Conservation (phyloP, 2,797 vertebrate species). For the Ctenosaura bakeri region DNA sequence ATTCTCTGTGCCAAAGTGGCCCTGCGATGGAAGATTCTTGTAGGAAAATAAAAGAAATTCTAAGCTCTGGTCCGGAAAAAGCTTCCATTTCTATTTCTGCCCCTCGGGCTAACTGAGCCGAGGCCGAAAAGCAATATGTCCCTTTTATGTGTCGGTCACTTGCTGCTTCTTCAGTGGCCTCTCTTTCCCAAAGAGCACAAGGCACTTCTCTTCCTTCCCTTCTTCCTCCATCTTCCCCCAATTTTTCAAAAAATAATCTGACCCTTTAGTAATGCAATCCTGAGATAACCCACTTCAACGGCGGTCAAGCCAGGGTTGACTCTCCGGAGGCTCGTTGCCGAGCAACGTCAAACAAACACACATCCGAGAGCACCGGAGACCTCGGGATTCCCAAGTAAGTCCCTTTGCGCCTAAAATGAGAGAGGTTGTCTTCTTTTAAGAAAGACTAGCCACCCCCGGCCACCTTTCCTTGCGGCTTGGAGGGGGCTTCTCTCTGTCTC, state of each 20-base stretch:
- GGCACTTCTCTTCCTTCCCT: conserved; percentile 31
- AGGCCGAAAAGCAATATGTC: too few relatives aligned
- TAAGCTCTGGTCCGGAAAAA: too few relatives aligned
- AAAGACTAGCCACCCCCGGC: conserved; percentile 35
- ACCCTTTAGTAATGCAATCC: conserved; percentile 40
- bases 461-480: conserved; percentile 55
- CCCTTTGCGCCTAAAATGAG: conserved; percentile 64
- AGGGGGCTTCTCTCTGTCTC: conserved; percentile 54
- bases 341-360: conserved; percentile 78
- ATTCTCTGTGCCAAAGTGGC: too few relatives aligned
- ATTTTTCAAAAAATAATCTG: neutral
- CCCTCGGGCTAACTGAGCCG: too few relatives aligned
- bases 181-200: neutral
- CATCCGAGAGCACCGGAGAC: conserved; percentile 67
- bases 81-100: too few relatives aligned
- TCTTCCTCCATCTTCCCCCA: neutral
- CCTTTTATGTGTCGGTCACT: too few relatives aligned
- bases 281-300: conserved; percentile 23
- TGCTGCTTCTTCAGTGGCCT: too few relatives aligned
- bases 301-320: too few relatives aligned
- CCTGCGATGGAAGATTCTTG: too few relatives aligned
- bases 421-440: conserved; percentile 52
- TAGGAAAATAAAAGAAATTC: too few relatives aligned
- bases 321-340: conserved; percentile 76
- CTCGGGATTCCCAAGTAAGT: conserved; percentile 55